These are phyloP conservation scores for Cassiopea xamachana DNA, from an alignment of 30 jellyfish, hydroid and myxozoan genomes.

Conservation along the genomic window DNA sequence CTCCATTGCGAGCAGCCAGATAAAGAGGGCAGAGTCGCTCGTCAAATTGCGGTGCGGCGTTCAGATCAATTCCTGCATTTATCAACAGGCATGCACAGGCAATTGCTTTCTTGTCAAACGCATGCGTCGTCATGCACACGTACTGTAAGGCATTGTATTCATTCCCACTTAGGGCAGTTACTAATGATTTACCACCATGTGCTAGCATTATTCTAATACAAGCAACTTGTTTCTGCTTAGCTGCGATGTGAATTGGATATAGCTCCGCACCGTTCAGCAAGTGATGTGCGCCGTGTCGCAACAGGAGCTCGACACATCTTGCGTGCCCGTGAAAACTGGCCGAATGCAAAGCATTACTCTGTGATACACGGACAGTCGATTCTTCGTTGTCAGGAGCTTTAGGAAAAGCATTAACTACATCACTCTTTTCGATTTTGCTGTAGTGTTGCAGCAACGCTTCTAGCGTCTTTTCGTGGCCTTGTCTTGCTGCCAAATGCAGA, in stretches of 20 bases:
- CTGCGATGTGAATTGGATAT: slow-evolving; percentile 80
- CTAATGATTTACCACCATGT: slow-evolving; percentile 41
- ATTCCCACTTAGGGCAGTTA: slow-evolving; percentile 40
- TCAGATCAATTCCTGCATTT: slow-evolving; percentile 81
- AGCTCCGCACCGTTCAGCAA: slow-evolving; percentile 78
- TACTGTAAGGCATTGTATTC: slow-evolving; percentile 81
- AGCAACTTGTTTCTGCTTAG: slow-evolving; percentile 73
- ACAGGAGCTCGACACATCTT: slow-evolving; percentile 86
- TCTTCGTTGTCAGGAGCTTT: slow-evolving; percentile 12
- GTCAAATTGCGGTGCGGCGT: slow-evolving; percentile 62
- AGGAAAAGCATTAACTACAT: slow-evolving; percentile 79
- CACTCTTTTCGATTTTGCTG: slow-evolving; percentile 30
- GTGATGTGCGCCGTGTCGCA: slow-evolving; percentile 82
- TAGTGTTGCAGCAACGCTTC: slow-evolving; percentile 66
- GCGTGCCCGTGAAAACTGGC: slow-evolving; percentile 82
- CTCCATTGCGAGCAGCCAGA: slow-evolving; percentile 94
- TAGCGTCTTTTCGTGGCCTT: slow-evolving; percentile 78
- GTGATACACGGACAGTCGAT: slow-evolving; percentile 25
- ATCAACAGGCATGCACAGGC: slow-evolving; percentile 91
- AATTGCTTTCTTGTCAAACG: slow-evolving; percentile 67
- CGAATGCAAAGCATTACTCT: slow-evolving; percentile 81
- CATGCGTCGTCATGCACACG: slow-evolving; percentile 84
- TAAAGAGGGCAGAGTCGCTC: slow-evolving; percentile 70
- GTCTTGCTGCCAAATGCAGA: slow-evolving; percentile 80
- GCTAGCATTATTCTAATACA: slow-evolving; percentile 74